Conservation (phyloP, 2,888 invertebrate genomes). For the Drosophila pseudotakahashii region DNA sequence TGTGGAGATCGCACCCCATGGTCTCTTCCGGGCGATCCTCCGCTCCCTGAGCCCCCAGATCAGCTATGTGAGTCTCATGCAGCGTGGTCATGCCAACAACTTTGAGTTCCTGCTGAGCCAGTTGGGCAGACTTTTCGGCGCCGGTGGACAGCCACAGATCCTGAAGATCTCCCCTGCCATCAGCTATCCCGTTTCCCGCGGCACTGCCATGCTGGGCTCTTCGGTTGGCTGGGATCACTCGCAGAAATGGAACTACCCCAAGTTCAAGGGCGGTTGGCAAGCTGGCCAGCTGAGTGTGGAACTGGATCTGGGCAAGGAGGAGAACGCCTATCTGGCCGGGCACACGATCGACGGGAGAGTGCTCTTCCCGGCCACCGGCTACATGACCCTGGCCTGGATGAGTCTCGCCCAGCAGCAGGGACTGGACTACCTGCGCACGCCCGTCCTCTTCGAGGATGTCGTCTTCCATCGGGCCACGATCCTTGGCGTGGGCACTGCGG, state of each 20-base stretch:
- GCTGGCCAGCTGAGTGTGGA: conserved; percentile 92
- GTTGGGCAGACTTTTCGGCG: conserved; percentile 92
- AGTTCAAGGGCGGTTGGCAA: conserved; percentile 87
- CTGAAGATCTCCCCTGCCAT: conserved; percentile 90
- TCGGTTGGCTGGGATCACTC: conserved; percentile 97
- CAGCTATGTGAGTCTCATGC: conserved; percentile 93
- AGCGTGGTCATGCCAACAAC: conserved; percentile 91
- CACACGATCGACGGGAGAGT: conserved; percentile 98
- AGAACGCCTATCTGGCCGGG: conserved; percentile 90
- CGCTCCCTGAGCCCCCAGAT: conserved; percentile 90
- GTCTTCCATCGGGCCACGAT: conserved; percentile 97
- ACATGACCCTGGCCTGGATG: conserved; percentile 94
- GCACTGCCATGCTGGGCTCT: conserved; percentile 95
- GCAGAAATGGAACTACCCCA: conserved; percentile 93
- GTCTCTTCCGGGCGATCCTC: conserved; percentile 96
- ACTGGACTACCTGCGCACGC: conserved; percentile 89
- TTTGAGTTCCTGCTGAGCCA: conserved; percentile 90
- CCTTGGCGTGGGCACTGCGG: conserved; percentile 92
- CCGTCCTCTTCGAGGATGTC: conserved; percentile 94
- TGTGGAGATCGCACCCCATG: conserved; percentile 97
- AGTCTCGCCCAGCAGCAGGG: conserved; percentile 92
- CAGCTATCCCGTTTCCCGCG: conserved; percentile 93
- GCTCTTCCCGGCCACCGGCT: conserved; percentile 97
- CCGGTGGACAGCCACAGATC: conserved; percentile 91
- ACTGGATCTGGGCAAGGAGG: conserved; percentile 89